Base-by-base conservation (phyloP, 2,797 vertebrate genomes). In the Sorex maritimensis region DNA sequence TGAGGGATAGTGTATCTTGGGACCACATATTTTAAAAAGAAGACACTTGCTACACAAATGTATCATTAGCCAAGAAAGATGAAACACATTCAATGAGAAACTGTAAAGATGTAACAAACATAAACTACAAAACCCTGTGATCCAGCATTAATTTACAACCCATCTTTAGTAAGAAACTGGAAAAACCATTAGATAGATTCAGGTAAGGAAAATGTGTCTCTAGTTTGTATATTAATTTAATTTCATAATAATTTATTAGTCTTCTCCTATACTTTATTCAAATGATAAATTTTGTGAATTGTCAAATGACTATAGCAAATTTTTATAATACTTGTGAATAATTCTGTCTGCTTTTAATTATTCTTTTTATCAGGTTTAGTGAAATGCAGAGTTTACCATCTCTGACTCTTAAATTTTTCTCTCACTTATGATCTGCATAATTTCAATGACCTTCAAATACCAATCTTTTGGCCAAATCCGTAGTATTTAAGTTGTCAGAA, bases 361-460 rank as follows among this genome's bases (percentile, higher is more conserved):
- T 23, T 92, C 55, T 91, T 86, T 86, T 88, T 77, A 23, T 86
- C 72, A 83, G 69, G 81, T n/a, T 87, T 63, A 74, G 21, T 65
- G 84, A 89, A 85, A 77, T 77, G 68, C 41, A 81, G 52, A 69
- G 19, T 61, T 90, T 67, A 34, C 69, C 55, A 93, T 73, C 6
- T 26, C 8, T 44, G 44, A 81, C 52, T 73, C 86, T 68, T 28
- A 21, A 77, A 65, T 71, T 67, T 80, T 49, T 19, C 55, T 95
- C n/a, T 86, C 83, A 69, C 0, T 86, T 90, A 73, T 78, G 14
- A 86, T 68, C 55, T 81, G 1, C 61, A 71, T 75, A 80, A 93
- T 86, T 77, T 41, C 41, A 58, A 26, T 68, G 21, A n/a, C 87
- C 87, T 63, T 87, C 80, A 71, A 86, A 81, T 73, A 75, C 9